Percentiles rank a stretch among this genome's conserved stretches.
These are phyloP conservation scores for Psix sp. DNA, from an alignment of 1,140 invertebrate species.

Conservation along the genomic window DNA sequence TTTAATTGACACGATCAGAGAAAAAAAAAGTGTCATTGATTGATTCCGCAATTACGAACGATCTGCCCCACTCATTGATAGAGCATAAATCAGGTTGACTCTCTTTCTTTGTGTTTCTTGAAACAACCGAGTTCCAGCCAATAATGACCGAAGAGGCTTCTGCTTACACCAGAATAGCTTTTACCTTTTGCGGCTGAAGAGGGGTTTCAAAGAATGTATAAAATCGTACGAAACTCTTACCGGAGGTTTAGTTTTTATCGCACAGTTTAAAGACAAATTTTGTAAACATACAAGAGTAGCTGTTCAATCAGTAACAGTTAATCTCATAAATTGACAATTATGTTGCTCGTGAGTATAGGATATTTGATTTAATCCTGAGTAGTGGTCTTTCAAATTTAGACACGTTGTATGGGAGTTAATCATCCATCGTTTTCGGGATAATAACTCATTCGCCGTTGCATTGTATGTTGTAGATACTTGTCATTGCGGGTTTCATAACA, in stretches of 20 bases:
- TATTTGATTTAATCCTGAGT: background rate
- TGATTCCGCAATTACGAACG: constrained; percentile 39
- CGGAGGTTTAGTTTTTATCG: constrained; percentile 58
- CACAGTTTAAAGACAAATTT: constrained; percentile 31
- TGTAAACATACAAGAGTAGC: too few relatives aligned
- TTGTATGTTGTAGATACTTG: constrained; percentile 46
- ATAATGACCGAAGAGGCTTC: constrained; percentile 65
- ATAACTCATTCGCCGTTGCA: constrained; percentile 2
- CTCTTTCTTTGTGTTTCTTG: constrained; percentile 67
- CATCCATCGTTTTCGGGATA: background rate
- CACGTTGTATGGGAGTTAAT: background rate
- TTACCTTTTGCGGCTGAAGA: constrained; percentile 68
- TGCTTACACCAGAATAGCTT: constrained; percentile 60
- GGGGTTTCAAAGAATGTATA: constrained; percentile 69
- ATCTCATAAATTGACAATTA: constrained; percentile 32
- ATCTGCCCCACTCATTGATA: constrained; percentile 61
- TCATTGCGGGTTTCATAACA: constrained; percentile 36
- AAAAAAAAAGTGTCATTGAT: constrained; percentile 33
- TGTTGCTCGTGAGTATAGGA: constrained; percentile 52
- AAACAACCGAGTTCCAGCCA: constrained; percentile 68
- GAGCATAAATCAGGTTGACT: constrained; percentile 67
- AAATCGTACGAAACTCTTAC: constrained; percentile 65
- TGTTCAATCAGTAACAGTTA: constrained; percentile 1
- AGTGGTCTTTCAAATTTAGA: background rate
- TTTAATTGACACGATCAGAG: constrained; percentile 26